Evolutionary conservation across 2,797 vertebrate genomes (phyloP).

Genomic region (Acipenser ruthenus): DNA sequence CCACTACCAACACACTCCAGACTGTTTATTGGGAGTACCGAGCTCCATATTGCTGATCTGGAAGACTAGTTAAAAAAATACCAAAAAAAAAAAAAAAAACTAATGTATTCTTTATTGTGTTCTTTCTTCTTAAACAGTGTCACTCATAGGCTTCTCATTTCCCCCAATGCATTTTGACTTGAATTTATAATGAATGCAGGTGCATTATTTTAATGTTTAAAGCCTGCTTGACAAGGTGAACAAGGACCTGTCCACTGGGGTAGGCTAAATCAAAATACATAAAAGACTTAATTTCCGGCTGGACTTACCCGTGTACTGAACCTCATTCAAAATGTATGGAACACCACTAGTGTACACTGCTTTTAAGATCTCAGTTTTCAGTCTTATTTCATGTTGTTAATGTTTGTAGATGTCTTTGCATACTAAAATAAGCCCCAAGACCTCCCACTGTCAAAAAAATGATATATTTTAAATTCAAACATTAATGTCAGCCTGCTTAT

Average conservation of each 20-base stretch:
- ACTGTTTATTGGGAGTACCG: too few relatives aligned
- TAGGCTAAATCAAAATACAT: conserved; percentile 26
- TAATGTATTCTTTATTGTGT: conserved; percentile 4
- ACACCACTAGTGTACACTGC: background rate
- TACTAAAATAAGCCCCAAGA: too few relatives aligned
- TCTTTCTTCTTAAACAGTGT: conserved; percentile 19
- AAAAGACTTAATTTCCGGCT: conserved; percentile 23
- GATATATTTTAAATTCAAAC: too few relatives aligned
- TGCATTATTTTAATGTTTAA: conserved; percentile 25
- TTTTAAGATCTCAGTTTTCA: background rate
- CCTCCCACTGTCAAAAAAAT: too few relatives aligned
- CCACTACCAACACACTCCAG: too few relatives aligned
- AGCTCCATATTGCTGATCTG: too few relatives aligned
- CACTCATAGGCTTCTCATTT: conserved; percentile 16
- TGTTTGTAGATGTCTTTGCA: background rate
- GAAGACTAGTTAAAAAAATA: too few relatives aligned
- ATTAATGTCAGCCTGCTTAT: too few relatives aligned
- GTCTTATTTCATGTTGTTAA: background rate
- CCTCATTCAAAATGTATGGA: conserved; percentile 24
- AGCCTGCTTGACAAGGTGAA: conserved; percentile 21
- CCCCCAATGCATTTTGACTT: conserved; percentile 20
- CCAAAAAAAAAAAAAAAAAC: too few relatives aligned
- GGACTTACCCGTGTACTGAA: conserved; percentile 17
- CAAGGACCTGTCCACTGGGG: conserved; percentile 24
- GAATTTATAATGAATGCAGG: conserved; percentile 28